Evolutionary conservation across 2,888 invertebrate species (phyloP), one percentile per base, ranked within the genome.

Genomic region (Acleris emargana): DNA sequence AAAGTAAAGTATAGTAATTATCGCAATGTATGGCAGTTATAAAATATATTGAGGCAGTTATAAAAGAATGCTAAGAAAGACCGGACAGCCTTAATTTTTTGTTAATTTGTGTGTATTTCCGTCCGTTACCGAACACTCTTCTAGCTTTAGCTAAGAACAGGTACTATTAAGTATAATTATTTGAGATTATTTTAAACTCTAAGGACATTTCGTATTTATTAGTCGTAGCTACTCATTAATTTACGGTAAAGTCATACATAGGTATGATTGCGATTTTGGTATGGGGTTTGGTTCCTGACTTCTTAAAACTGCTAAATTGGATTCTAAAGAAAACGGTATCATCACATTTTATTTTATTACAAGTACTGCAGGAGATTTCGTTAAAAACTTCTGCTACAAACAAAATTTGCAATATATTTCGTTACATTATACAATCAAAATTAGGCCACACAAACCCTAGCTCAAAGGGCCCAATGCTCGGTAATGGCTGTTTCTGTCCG

Each of bases 81-180:
- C 82, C 80, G 81, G 80, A 25, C 25, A 82, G 81, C 84, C 84
- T 83, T 83, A 81, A 80, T 81, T 85, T 83, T 82, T 88, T 90
- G 90, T 91, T 91, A 89, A 89, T 90, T 89, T 82, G 89, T 90
- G 83, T 87, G 85, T 90, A 89, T 88, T 84, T 87, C 87, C 88
- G 88, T 83, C 91, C 91, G 91, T 92, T 92, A 92, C 91, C 91
- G 91, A 89, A 87, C 86, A 89, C 80, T 85, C 83, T 82, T 84
- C 72, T 89, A 90, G 86, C 81, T 82, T 86, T 87, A 87, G 84
- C 82, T 88, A 84, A 83, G 84, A 79, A 83, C 81, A 83, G 78
- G 79, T 87, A 85, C 81, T 81, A 71, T 81, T 80, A 82, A 80
- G 79, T 79, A 70, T 76, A 76, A 75, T 75, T 71, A 73, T 57